Evolutionary conservation across 2,888 invertebrate species (phyloP), one percentile per base, ranked within the genome.

Genomic region (Teleiodes luculella): DNA sequence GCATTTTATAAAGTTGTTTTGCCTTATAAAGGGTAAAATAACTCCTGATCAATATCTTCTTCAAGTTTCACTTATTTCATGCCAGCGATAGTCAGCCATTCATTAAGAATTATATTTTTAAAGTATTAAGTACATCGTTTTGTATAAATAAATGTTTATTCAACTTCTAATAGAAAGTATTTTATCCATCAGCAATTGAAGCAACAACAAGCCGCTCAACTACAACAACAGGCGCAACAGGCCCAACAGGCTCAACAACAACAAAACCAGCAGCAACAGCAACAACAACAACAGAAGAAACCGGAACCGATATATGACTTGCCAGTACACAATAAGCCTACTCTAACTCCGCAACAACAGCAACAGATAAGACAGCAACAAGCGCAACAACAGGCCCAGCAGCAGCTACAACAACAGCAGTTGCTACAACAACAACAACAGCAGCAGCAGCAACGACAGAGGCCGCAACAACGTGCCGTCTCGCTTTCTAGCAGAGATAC

Each of bases 251-350:
- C 70, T 45, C 74, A 66, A 58, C 68, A 66, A 56, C 78, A 74
- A 11, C 57, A 62, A 31, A 41, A 52, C 31, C 53, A 58, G 16
- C 63, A 65, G 8, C 70, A 69, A 41, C 70, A 70, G 49, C 60
- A 57, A 8, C 74, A 71, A 45, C 74, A 66, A 58, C 68, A 66
- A 56, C 78, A 74, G 45, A 80, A 80, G 66, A 86, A 87, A 55
- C 86, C 86, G 1, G 86, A 86, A 57, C 87, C 87, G 1, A 87
- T 86, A 49, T 86, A 87, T 70, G 87, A 87, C 57, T 62, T 86
- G 64, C 87, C 86, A 13, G 83, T 86, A 66, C 87, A 87, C 70
- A 87, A 86, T 69, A 87, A 84, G 59, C 86, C 86, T 16, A 77
- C 78, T 14, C 62, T 80, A 13, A 81, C 81, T 20, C 77, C 74